Conservation (phyloP, 2,888 invertebrate genomes). For the Rhaphigaster nebulosa region DNA sequence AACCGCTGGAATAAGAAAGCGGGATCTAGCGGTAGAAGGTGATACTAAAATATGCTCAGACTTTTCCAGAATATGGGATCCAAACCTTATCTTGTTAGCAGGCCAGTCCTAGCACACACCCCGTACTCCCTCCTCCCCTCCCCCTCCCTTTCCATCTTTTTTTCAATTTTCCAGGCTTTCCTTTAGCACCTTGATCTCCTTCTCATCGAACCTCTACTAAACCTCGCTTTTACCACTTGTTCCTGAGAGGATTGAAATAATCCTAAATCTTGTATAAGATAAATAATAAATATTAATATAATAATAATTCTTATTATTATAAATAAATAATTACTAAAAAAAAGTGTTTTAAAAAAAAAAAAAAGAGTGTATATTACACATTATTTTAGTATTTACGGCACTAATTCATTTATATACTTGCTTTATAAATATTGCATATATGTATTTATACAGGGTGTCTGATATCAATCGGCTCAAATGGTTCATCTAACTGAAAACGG, state of each 20-base stretch:
- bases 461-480: too few species aligned
- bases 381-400: too few species aligned
- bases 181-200: neutral
- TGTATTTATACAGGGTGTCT: too few species aligned
- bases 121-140: neutral
- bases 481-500: too few species aligned
- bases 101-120: neutral
- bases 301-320: neutral
- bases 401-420: too few species aligned
- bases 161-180: slow-evolving; percentile 17
- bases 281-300: neutral
- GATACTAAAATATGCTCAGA: neutral
- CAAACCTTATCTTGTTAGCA: neutral
- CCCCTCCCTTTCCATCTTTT: neutral
- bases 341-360: too few species aligned
- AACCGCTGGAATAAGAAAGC: neutral
- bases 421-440: too few species aligned
- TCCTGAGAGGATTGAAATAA: neutral
- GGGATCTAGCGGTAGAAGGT: neutral
- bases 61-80: neutral
- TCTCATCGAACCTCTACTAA: neutral
- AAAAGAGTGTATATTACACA: too few species aligned
- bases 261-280: neutral
- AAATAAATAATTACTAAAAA: too few species aligned
- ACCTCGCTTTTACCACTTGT: neutral